These are phyloP conservation scores for Podarcis raffonei DNA, from an alignment of 2,113 vertebrate species.

Conservation along the genomic window DNA sequence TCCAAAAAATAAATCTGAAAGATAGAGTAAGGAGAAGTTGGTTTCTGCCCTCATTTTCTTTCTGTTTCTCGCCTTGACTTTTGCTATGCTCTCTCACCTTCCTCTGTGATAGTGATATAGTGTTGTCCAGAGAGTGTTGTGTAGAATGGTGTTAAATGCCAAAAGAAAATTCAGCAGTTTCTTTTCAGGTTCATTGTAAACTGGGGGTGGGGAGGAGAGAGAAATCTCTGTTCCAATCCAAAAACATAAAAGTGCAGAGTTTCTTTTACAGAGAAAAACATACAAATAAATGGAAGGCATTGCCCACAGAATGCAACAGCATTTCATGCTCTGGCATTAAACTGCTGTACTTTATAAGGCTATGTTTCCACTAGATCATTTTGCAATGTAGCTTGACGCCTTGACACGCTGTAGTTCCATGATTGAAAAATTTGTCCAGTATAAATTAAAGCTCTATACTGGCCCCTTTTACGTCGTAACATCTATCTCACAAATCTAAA, in stretches of 20 bases:
- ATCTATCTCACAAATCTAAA: conserved; percentile 43
- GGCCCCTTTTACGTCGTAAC: conserved; percentile 43
- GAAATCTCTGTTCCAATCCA: not conserved
- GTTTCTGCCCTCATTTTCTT: conserved; percentile 55
- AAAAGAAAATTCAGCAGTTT: conserved; percentile 69
- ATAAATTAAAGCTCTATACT: conserved; percentile 26
- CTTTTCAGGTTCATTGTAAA: conserved; percentile 52
- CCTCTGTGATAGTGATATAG: conserved; percentile 61
- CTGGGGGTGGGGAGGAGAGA: conserved; percentile 30
- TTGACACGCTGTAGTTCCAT: not conserved
- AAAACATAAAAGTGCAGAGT: conserved; percentile 20
- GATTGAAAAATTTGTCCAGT: conserved; percentile 34
- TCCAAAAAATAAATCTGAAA: conserved; percentile 56
- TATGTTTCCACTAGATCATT: conserved; percentile 47
- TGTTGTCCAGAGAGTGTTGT: conserved; percentile 60
- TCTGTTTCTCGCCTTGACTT: conserved; percentile 58
- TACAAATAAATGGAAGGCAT: conserved; percentile 17
- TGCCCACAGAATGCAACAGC: conserved; percentile 26
- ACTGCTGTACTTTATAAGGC: conserved; percentile 17
- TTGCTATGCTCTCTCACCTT: conserved; percentile 69
- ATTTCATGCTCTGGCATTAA: conserved; percentile 49
- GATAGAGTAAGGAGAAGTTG: conserved; percentile 41
- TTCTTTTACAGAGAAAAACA: conserved; percentile 7
- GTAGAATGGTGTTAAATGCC: conserved; percentile 68
- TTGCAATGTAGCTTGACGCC: conserved; percentile 39